A percentile compares a stretch with the other conserved stretches of the same genome.
Evolutionary conservation across 2,113 vertebrate species (phyloP).

Genomic region (Centrocercus urophasianus): DNA sequence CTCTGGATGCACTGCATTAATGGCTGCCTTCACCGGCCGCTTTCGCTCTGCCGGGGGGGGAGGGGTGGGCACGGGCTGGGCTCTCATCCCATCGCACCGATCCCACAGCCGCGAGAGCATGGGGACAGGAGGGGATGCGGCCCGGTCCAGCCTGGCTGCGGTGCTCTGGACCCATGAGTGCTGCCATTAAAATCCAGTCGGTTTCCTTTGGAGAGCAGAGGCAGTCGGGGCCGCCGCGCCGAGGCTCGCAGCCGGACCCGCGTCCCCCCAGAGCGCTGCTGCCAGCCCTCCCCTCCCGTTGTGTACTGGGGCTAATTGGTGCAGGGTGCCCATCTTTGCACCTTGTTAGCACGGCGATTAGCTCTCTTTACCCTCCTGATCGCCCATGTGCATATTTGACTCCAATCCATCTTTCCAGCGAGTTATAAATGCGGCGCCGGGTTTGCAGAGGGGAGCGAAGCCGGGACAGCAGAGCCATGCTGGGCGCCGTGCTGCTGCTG

Average conservation of each 20-base stretch:
- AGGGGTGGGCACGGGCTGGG: not conserved
- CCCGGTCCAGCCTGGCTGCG: not conserved
- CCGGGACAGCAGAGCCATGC: conserved; percentile 20
- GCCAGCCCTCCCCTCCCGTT: conserved; percentile 5
- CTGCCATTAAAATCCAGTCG: conserved; percentile 76
- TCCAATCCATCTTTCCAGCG: conserved; percentile 78
- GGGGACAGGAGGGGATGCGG: not conserved
- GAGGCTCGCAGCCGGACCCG: not conserved
- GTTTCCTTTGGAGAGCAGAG: conserved; percentile 73
- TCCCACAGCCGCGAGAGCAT: accelerated
- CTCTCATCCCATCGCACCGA: accelerated
- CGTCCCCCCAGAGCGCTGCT: not conserved
- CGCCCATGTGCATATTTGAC: conserved; percentile 85
- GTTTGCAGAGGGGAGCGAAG: not conserved
- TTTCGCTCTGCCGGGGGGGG: no score
- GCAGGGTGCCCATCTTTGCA: conserved; percentile 76
- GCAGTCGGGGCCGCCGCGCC: not conserved
- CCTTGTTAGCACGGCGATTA: conserved; percentile 88
- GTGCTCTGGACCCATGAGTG: conserved; percentile 80
- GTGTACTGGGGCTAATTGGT: conserved; percentile 72
- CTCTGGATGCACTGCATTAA: not conserved
- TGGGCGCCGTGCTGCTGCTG: conserved; percentile 1
- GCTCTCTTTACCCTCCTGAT: conserved; percentile 85
- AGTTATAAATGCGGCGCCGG: conserved; percentile 77
- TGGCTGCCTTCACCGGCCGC: no score